phyloP scores from a whole-genome alignment of 2,797 vertebrate genomes.

The Periophthalmus magnuspinnatus region DNA sequence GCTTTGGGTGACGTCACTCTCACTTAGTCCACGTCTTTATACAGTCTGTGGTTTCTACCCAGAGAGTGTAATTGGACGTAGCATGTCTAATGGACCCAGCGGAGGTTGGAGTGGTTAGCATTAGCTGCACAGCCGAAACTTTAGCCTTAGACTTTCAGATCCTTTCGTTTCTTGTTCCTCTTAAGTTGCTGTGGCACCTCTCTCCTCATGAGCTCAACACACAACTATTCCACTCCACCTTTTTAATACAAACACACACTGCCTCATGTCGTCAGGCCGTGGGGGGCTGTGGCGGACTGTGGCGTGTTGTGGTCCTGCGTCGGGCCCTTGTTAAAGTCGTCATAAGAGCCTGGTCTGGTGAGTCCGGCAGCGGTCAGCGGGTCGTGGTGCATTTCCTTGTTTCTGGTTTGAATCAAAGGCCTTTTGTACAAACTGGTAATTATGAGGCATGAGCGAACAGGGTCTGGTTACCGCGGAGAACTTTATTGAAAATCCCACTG shows the following conservation, averaged over 20 bases:
- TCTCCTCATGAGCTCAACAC: slow-evolving; percentile 44
- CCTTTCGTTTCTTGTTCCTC: slow-evolving; percentile 37
- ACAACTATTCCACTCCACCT: slow-evolving; percentile 38
- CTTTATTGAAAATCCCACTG: background rate
- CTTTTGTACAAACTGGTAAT: slow-evolving; percentile 54
- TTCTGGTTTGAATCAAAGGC: slow-evolving; percentile 50
- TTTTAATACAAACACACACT: slow-evolving; percentile 46
- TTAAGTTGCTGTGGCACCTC: background rate
- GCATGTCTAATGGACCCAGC: slow-evolving; percentile 42
- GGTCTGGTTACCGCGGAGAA: slow-evolving; percentile 57
- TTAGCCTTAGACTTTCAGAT: slow-evolving; percentile 50
- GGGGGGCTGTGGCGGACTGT: slow-evolving; percentile 17
- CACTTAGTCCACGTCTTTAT: too few species aligned
- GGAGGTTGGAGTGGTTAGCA: slow-evolving; percentile 45
- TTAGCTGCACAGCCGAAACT: slow-evolving; percentile 49
- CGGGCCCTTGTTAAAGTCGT: slow-evolving; percentile 54
- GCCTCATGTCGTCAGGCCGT: slow-evolving; percentile 40
- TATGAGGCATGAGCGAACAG: slow-evolving; percentile 60
- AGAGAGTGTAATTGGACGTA: slow-evolving; percentile 11
- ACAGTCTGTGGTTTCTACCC: background rate
- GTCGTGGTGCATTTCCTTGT: slow-evolving; percentile 49
- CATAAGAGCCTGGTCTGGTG: slow-evolving; percentile 66
- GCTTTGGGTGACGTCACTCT: too few species aligned
- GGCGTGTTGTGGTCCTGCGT: slow-evolving; percentile 45
- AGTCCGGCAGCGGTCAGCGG: slow-evolving; percentile 61